Conservation (phyloP, 2,113 vertebrate species). For the Oenanthe oenanthe region DNA sequence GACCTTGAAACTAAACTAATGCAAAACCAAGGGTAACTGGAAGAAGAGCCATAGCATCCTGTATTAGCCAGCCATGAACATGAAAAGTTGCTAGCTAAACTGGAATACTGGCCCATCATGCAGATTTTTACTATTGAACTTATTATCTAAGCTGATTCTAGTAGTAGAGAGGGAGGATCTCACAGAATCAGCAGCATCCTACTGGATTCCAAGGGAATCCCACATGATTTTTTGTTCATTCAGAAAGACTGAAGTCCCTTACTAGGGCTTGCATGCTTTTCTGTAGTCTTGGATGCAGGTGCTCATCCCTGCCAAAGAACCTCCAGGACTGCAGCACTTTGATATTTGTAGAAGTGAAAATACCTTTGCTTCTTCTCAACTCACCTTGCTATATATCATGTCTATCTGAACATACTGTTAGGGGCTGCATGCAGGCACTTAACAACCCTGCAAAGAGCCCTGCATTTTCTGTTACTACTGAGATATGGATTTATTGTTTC, state of each 20-base stretch:
- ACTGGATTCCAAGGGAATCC: background rate
- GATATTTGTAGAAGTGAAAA: background rate
- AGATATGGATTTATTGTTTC: background rate
- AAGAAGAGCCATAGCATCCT: background rate
- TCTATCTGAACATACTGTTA: background rate
- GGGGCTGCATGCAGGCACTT: background rate
- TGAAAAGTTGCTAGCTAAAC: conserved; percentile 3
- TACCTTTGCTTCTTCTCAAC: background rate
- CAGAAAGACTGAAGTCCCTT: background rate
- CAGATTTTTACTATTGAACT: background rate
- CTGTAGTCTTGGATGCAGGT: background rate
- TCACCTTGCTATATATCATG: background rate
- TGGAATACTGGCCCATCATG: background rate
- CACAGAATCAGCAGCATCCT: background rate
- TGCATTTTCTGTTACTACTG: background rate
- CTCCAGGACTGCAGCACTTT: background rate
- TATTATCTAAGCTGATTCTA: background rate
- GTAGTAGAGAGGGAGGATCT: background rate
- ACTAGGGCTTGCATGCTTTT: background rate
- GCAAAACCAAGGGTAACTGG: conserved; percentile 45
- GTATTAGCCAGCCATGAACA: background rate
- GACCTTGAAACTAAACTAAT: conserved; percentile 43
- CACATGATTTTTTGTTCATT: background rate
- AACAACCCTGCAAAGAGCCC: background rate
- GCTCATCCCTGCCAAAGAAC: background rate